Conservation (phyloP, 2,888 invertebrate species). For the Schizaphis graminum region DNA sequence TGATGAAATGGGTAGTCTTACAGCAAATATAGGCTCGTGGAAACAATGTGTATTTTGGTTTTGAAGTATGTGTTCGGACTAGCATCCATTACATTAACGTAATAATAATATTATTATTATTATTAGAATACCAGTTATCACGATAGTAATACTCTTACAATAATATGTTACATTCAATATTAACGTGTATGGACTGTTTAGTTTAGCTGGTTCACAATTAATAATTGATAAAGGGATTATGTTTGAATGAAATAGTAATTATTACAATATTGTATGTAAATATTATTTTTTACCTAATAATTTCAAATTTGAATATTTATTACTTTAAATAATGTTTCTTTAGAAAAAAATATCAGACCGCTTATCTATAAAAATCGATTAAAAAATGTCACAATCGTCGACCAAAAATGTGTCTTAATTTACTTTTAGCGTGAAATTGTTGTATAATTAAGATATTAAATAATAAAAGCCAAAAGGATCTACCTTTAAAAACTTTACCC, state of each 20-base stretch:
- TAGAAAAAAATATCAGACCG: background rate
- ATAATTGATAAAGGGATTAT: background rate
- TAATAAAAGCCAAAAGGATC: background rate
- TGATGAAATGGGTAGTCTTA: background rate
- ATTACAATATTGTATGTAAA: background rate
- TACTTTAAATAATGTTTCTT: background rate
- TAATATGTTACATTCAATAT: background rate
- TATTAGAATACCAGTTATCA: background rate
- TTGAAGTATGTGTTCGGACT: background rate
- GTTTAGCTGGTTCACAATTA: background rate
- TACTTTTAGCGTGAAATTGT: background rate
- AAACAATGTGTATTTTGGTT: slow-evolving; percentile 22
- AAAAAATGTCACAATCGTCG: background rate
- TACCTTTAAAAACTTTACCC: too few relatives aligned
- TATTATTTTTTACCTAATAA: background rate
- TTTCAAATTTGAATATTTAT: background rate
- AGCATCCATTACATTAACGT: background rate
- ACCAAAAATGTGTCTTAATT: background rate
- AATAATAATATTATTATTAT: background rate
- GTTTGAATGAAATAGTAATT: background rate
- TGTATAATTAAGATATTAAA: background rate
- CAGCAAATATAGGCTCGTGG: background rate
- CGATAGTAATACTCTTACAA: background rate
- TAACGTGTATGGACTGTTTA: background rate
- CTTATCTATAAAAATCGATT: background rate